Evolutionary conservation across 2,888 invertebrate genomes (phyloP).

Genomic region (Tiliacea aurago): DNA sequence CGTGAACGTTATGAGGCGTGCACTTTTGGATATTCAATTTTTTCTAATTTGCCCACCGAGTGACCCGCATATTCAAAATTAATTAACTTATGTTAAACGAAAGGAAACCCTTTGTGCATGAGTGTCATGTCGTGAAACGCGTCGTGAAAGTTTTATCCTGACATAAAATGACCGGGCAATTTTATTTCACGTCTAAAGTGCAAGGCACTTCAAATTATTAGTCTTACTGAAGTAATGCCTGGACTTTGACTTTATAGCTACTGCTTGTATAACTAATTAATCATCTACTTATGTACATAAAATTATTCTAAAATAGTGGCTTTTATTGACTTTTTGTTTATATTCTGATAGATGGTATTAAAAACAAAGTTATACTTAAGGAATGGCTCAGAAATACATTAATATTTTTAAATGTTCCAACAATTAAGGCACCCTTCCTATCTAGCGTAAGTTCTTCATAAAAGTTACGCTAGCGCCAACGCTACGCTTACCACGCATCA

Average conservation of each 20-base stretch:
- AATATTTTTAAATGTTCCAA: background rate
- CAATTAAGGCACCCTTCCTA: background rate
- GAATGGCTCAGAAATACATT: background rate
- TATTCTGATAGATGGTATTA: conserved; percentile 6
- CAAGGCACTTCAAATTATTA: background rate
- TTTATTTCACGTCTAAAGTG: background rate
- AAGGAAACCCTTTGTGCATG: background rate
- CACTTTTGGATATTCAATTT: too few relatives aligned
- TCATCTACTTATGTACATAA: background rate
- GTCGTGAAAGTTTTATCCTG: conserved; percentile 28
- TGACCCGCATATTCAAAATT: too few relatives aligned
- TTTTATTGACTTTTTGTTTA: background rate
- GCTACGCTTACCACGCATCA: background rate
- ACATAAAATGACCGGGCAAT: background rate
- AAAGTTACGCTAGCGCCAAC: background rate
- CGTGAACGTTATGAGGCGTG: too few relatives aligned
- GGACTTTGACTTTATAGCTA: conserved; percentile 3
- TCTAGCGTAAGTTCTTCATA: background rate
- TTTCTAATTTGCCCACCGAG: too few relatives aligned
- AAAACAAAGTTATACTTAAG: background rate
- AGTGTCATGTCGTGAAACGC: background rate
- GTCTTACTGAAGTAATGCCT: background rate
- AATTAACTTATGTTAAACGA: background rate
- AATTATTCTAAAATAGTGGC: background rate
- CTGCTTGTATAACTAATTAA: background rate